Evolutionary conservation across 2,113 vertebrate species (phyloP).

Genomic region (Bettongia penicillata): DNA sequence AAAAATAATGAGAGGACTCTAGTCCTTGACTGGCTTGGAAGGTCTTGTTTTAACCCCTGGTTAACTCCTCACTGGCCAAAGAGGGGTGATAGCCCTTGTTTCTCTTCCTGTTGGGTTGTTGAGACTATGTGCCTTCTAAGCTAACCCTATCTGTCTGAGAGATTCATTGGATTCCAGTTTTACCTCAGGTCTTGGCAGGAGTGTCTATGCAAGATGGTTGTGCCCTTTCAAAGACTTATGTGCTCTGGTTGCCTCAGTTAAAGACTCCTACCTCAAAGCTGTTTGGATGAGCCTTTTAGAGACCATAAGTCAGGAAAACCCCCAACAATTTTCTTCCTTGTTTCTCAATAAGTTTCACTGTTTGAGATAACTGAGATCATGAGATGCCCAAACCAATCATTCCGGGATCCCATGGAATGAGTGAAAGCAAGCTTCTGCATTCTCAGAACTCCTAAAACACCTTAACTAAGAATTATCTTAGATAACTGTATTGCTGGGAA

Average conservation of each 20-base stretch:
- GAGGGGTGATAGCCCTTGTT: conserved; percentile 29
- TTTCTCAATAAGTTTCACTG: conserved; percentile 21
- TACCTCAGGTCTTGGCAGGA: conserved; percentile 39
- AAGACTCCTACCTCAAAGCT: conserved; percentile 49
- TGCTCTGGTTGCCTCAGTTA: not conserved
- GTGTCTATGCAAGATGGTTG: conserved; percentile 38
- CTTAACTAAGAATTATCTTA: not conserved
- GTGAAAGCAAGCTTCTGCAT: no score
- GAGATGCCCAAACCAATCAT: not conserved
- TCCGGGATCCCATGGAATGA: not conserved
- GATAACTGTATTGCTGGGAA: not conserved
- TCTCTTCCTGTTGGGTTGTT: conserved; percentile 37
- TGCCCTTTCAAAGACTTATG: not conserved
- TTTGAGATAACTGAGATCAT: conserved; percentile 9
- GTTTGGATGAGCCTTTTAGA: conserved; percentile 6
- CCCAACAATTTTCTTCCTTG: conserved; percentile 12
- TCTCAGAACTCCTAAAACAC: no score
- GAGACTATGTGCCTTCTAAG: conserved; percentile 32
- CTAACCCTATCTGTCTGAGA: conserved; percentile 37
- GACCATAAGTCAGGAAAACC: conserved; percentile 22
- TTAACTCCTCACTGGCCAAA: conserved; percentile 18
- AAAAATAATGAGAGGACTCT: conserved; percentile 31
- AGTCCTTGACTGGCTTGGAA: conserved; percentile 24
- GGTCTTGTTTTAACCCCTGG: not conserved
- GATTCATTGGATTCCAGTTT: conserved; percentile 53